Evolutionary conservation across 2,113 vertebrate species (phyloP).

Genomic region (Muntiacus muntjak): DNA sequence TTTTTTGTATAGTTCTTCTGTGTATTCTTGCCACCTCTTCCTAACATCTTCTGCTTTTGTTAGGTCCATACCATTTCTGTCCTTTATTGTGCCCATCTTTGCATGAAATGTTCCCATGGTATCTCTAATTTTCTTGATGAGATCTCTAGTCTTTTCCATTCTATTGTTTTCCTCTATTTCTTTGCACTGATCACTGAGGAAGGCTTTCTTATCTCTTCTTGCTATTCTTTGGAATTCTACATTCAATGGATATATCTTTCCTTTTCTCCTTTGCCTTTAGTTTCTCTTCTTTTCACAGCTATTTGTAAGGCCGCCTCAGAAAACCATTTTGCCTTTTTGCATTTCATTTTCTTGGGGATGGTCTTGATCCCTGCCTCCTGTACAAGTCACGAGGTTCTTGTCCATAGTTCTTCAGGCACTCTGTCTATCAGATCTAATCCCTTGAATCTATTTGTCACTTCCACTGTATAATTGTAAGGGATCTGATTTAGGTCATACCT

Average conservation of each 20-base stretch:
- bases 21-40: neutral
- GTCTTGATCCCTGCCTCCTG: neutral
- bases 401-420: neutral
- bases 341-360: neutral
- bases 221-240: neutral
- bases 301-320: neutral
- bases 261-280: neutral
- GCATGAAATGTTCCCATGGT: neutral
- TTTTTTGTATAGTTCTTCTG: neutral
- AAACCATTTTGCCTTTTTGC: neutral
- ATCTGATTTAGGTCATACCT: neutral
- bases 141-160: neutral
- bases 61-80: neutral
- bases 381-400: neutral
- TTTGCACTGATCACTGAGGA: neutral
- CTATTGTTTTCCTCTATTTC: neutral
- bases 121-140: neutral
- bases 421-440: neutral
- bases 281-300: neutral
- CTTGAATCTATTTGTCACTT: neutral
- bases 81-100: neutral
- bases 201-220: neutral
- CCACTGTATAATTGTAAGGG: neutral
- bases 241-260: neutral
- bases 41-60: neutral